Evolutionary conservation across 2,888 invertebrate species (phyloP).

Genomic region (Glaucopsyche alexis): DNA sequence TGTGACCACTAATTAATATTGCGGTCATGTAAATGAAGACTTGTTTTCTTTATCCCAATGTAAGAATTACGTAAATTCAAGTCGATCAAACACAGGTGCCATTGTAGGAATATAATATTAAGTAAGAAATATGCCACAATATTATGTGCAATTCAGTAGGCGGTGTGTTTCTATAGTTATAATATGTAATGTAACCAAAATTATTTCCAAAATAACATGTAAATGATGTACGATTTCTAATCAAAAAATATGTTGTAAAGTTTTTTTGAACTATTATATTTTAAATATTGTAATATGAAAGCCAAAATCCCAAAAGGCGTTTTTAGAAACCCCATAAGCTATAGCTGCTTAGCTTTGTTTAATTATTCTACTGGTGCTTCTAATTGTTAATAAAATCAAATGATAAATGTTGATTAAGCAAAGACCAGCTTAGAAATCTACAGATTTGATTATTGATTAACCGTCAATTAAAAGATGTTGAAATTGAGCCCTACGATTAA

Average conservation of each 20-base stretch:
- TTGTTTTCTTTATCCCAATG: neutral
- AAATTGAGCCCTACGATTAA: neutral
- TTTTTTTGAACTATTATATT: neutral
- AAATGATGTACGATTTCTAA: neutral
- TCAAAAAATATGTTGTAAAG: neutral
- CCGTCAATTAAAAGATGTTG: neutral
- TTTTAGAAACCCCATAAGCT: no score
- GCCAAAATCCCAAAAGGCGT: no score
- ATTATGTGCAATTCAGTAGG: slow-evolving; percentile 1
- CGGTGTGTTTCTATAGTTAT: neutral
- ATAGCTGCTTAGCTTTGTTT: no score
- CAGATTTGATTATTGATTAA: neutral
- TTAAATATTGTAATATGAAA: neutral
- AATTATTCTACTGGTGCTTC: no score
- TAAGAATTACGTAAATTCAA: slow-evolving; percentile 10
- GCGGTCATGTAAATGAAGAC: neutral
- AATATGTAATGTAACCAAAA: neutral
- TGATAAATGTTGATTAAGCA: no score
- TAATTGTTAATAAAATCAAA: no score
- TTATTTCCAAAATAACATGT: neutral
- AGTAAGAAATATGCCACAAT: neutral
- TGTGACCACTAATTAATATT: neutral
- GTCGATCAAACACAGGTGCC: slow-evolving; percentile 27
- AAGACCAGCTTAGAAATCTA: no score
- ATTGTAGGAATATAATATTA: slow-evolving; percentile 20